Percentiles rank a stretch among this genome's conserved stretches.
phyloP scores from a whole-genome alignment of 2,113 vertebrate genomes.

The Suricata suricatta region DNA sequence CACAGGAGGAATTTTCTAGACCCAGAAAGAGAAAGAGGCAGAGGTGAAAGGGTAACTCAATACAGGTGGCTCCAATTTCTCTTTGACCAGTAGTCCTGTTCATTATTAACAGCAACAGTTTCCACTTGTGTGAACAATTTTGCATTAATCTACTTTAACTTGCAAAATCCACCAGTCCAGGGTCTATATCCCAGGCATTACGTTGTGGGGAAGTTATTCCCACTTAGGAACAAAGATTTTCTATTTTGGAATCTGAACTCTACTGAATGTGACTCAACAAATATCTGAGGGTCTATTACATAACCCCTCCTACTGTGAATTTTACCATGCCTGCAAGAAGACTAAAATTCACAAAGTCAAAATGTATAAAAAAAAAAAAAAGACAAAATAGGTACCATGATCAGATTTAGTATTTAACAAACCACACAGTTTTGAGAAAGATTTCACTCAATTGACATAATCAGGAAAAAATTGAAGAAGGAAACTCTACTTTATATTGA shows the following conservation, averaged over 20 bases:
- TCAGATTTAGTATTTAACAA: not conserved
- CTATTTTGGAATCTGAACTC: constrained; percentile 58
- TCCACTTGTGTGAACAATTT: constrained; percentile 57
- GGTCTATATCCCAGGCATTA: constrained; percentile 10
- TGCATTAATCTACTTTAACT: constrained; percentile 70
- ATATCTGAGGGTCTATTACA: not conserved
- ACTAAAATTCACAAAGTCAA: constrained; percentile 16
- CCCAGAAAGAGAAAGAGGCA: constrained; percentile 75
- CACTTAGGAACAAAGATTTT: constrained; percentile 52
- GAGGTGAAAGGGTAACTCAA: constrained; percentile 79
- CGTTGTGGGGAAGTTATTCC: constrained; percentile 27
- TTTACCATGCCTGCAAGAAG: not conserved
- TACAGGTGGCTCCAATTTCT: constrained; percentile 82
- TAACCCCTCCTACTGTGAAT: not conserved
- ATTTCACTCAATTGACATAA: constrained; percentile 5
- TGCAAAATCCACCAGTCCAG: constrained; percentile 32
- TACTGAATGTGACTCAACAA: constrained; percentile 34
- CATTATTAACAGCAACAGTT: constrained; percentile 77
- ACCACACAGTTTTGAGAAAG: not conserved
- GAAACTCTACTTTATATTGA: not conserved
- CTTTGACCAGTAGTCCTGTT: constrained; percentile 75
- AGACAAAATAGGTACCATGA: not conserved
- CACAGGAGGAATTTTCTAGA: constrained; percentile 77
- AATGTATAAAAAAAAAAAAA: constrained; percentile 1
- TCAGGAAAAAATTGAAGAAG: not conserved